These are phyloP conservation scores for Jacana jacana DNA, from an alignment of 2,113 vertebrate species.

Conservation along the genomic window DNA sequence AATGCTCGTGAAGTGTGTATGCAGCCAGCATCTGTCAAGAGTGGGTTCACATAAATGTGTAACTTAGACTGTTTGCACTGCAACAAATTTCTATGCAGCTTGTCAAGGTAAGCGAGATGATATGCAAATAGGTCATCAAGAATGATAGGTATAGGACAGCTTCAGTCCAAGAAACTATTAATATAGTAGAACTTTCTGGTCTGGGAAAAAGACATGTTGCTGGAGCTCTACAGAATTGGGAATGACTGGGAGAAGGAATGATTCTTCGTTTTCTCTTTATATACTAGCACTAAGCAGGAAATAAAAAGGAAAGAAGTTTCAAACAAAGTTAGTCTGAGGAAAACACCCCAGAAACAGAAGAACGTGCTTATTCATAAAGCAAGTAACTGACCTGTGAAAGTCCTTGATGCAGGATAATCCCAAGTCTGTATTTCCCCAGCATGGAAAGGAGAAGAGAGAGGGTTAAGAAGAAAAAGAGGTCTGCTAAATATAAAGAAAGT, in stretches of 20 bases:
- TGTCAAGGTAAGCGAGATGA: not conserved
- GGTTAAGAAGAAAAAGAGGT: not conserved
- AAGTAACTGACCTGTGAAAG: not conserved
- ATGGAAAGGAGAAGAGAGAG: not conserved
- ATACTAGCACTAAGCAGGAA: not conserved
- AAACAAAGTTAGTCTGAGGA: not conserved
- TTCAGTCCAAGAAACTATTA: not conserved
- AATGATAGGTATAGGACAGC: not conserved
- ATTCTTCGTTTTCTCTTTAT: not conserved
- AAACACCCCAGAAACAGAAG: not conserved
- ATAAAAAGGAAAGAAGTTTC: not conserved
- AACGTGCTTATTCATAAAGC: not conserved
- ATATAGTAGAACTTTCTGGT: not conserved
- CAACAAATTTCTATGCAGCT: not conserved
- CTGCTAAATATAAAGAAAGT: not conserved
- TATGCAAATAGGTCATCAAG: not conserved
- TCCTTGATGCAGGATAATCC: not conserved
- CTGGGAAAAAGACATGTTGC: not conserved
- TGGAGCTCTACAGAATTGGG: not conserved
- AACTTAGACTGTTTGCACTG: not conserved
- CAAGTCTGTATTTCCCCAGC: not conserved
- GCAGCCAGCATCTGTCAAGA: not conserved
- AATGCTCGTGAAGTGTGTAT: not conserved
- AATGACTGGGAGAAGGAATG: not conserved
- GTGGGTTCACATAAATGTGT: not conserved